Conservation (phyloP, 2,888 invertebrate species). For the Nephrocerus scutellatus region DNA sequence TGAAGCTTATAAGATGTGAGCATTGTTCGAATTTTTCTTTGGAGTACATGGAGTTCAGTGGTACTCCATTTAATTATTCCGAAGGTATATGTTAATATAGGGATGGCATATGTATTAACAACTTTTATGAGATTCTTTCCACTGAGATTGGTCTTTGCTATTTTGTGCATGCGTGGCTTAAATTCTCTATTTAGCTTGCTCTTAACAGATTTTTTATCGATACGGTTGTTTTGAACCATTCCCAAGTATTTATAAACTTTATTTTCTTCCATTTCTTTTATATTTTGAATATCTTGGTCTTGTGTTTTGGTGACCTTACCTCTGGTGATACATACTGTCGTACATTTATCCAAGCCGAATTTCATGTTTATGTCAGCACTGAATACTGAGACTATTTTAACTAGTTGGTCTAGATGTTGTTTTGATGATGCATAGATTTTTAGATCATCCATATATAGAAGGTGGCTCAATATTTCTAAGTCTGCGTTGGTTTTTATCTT, state of each 20-base stretch:
- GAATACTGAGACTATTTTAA: conserved; percentile 10
- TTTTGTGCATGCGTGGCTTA: conserved; percentile 9
- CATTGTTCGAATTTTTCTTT: conserved; percentile 12
- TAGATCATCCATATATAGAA: conserved; percentile 16
- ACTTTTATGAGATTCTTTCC: conserved; percentile 13
- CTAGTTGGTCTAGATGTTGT: conserved; percentile 6
- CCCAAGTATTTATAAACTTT: conserved; percentile 13
- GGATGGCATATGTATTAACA: conserved; percentile 11
- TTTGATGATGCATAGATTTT: conserved; percentile 12
- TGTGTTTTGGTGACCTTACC: conserved; percentile 7
- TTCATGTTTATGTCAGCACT: conserved; percentile 14
- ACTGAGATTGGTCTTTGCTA: conserved; percentile 2
- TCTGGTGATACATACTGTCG: conserved; percentile 8
- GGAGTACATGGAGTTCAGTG: conserved; percentile 9
- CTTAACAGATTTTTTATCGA: conserved; percentile 9
- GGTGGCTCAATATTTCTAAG: conserved; percentile 6
- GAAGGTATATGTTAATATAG: conserved; percentile 8
- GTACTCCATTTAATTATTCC: conserved; percentile 10
- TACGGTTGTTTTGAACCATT: conserved; percentile 3
- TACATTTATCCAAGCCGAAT: conserved; percentile 16
- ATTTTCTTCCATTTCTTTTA: conserved; percentile 12
- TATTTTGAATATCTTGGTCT: neutral
- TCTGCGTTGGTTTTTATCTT: conserved; percentile 1
- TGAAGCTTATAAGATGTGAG: conserved; percentile 7
- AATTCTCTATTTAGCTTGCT: conserved; percentile 8